These are phyloP conservation scores for Cuniculus paca DNA, from an alignment of 2,797 vertebrate genomes.

Conservation along the genomic window DNA sequence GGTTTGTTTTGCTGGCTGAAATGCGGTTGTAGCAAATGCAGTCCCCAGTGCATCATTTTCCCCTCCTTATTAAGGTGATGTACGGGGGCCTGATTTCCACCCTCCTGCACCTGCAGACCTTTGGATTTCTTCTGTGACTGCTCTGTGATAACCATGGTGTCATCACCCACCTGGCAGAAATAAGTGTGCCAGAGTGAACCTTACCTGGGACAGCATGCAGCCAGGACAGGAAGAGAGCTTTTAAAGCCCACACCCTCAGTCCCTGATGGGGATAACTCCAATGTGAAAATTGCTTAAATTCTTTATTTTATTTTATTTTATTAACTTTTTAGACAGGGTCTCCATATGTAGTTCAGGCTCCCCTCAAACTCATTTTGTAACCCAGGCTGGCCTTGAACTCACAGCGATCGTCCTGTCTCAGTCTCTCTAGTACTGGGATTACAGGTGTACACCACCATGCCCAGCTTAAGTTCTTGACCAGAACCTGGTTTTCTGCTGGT, in stretches of 20 bases:
- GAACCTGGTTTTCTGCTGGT: neutral
- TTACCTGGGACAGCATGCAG: neutral
- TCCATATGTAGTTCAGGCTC: neutral
- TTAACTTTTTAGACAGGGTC: neutral
- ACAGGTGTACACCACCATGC: no score
- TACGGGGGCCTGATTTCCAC: neutral
- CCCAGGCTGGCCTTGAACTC: neutral
- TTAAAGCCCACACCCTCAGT: neutral
- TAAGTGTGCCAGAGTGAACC: neutral
- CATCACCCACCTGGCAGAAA: neutral
- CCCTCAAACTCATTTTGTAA: neutral
- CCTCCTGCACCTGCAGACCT: neutral
- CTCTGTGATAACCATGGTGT: neutral
- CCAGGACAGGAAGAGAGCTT: neutral
- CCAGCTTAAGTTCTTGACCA: neutral
- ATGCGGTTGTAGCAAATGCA: rapidly evolving
- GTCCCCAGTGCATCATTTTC: rapidly evolving
- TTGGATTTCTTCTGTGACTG: rapidly evolving
- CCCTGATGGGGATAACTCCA: neutral
- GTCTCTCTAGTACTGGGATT: neutral
- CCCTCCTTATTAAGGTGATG: neutral
- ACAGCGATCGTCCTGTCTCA: neutral
- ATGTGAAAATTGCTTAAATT: neutral
- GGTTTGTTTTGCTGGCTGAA: neutral
- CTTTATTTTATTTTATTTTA: no score